These are phyloP conservation scores for Dynastes maya DNA, from an alignment of 2,888 invertebrate genomes.

Conservation along the genomic window DNA sequence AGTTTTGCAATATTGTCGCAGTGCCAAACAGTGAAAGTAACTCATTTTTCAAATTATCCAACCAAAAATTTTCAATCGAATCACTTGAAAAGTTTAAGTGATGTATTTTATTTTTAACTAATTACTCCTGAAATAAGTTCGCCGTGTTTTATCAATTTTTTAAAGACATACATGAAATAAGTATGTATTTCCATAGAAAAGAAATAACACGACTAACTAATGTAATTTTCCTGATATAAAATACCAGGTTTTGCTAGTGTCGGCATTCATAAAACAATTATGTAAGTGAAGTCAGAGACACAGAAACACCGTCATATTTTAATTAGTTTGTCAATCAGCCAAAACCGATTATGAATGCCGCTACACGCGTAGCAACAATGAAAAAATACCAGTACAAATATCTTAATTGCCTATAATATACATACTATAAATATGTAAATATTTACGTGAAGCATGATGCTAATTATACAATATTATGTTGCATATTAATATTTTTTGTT, in stretches of 20 bases:
- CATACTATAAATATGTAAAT: constrained; percentile 54
- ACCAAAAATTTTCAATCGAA: no score
- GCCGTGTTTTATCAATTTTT: no score
- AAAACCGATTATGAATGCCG: constrained; percentile 47
- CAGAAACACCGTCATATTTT: constrained; percentile 10
- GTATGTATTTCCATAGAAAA: no score
- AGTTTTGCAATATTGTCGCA: no score
- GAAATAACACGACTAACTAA: not conserved
- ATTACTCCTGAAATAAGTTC: no score
- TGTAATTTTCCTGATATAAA: constrained; percentile 44
- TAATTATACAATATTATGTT: constrained; percentile 55
- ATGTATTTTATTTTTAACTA: no score
- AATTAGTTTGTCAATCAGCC: constrained; percentile 34
- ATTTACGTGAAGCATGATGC: constrained; percentile 54
- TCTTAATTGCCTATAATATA: constrained; percentile 54
- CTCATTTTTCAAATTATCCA: no score
- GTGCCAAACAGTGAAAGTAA: no score
- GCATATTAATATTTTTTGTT: constrained; percentile 55
- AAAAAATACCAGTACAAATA: constrained; percentile 54
- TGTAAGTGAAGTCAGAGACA: not conserved
- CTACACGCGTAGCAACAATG: constrained; percentile 46
- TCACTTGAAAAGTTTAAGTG: no score
- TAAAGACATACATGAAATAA: no score
- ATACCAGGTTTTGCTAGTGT: constrained; percentile 42
- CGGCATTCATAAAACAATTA: constrained; percentile 46